phyloP scores from a whole-genome alignment of 1,140 invertebrate genomes.

The Cotesia chilonis region DNA sequence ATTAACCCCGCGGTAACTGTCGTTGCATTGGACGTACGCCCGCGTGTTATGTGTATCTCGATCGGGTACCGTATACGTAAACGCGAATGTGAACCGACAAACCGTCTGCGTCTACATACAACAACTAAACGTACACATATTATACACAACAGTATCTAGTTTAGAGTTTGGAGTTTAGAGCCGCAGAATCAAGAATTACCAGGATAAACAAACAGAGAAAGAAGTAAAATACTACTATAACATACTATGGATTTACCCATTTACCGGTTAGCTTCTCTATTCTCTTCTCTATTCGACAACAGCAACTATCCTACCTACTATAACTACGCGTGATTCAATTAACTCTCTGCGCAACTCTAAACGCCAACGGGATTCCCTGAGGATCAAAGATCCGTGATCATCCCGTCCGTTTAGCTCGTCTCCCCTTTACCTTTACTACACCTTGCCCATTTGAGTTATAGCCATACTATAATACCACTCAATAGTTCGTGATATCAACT shows the following conservation, averaged over 20 bases:
- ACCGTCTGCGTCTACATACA: neutral
- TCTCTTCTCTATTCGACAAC: no score
- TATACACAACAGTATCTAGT: no score
- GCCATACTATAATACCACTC: neutral
- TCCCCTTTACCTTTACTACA: neutral
- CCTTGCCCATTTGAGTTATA: constrained; percentile 7
- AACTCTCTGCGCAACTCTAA: constrained; percentile 39
- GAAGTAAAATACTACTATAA: neutral
- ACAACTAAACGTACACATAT: no score
- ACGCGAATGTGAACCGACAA: neutral
- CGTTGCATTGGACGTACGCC: constrained; percentile 30
- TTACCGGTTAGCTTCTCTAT: no score
- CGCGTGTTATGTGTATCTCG: neutral
- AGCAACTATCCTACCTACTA: no score
- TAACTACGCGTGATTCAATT: constrained; percentile 39
- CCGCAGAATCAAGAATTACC: neutral
- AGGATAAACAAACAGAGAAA: neutral
- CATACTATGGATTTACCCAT: no score
- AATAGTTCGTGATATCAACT: neutral
- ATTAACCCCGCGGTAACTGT: constrained; percentile 39
- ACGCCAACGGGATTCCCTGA: constrained; percentile 41
- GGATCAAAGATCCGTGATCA: constrained; percentile 43
- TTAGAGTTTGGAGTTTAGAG: no score
- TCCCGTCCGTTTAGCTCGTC: constrained; percentile 9
- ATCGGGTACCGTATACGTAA: constrained; percentile 19